A percentile compares a stretch with the other conserved stretches of the same genome.
phyloP scores from a whole-genome alignment of 2,888 invertebrate species.

The Athrips mouffetella region DNA sequence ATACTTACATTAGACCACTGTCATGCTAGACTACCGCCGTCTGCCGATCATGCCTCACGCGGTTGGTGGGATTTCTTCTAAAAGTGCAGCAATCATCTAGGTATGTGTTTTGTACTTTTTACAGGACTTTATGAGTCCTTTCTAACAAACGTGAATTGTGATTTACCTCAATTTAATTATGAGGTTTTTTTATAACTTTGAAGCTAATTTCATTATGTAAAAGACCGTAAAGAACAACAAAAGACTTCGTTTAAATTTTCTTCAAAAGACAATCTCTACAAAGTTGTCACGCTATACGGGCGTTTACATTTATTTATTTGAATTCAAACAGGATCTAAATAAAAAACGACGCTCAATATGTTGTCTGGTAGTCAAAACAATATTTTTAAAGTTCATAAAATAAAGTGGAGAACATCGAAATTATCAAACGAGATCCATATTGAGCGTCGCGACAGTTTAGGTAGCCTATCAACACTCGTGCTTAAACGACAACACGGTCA shows the following conservation, averaged over 20 bases:
- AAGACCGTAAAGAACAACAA: neutral
- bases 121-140: neutral
- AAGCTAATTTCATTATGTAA: neutral
- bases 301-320: neutral
- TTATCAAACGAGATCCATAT: constrained; percentile 33
- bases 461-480: constrained; percentile 72
- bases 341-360: constrained; percentile 15
- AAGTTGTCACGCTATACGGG: neutral
- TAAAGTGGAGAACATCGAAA: constrained; percentile 17
- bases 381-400: constrained; percentile 24
- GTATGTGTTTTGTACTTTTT: constrained; percentile 17
- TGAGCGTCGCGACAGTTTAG: constrained; percentile 56
- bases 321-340: neutral
- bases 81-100: constrained; percentile 18
- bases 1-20: constrained; percentile 46
- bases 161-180: neutral
- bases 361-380: constrained; percentile 9
- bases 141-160: neutral
- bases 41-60: constrained; percentile 29
- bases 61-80: constrained; percentile 20
- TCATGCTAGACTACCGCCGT: constrained; percentile 40
- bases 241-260: neutral
- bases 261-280: neutral
- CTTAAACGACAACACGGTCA: constrained; percentile 69
- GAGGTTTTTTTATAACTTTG: too few species aligned